Evolutionary conservation across 2,888 invertebrate species (phyloP), one percentile per base, ranked within the genome.

Genomic region (Dioctria rufipes): DNA sequence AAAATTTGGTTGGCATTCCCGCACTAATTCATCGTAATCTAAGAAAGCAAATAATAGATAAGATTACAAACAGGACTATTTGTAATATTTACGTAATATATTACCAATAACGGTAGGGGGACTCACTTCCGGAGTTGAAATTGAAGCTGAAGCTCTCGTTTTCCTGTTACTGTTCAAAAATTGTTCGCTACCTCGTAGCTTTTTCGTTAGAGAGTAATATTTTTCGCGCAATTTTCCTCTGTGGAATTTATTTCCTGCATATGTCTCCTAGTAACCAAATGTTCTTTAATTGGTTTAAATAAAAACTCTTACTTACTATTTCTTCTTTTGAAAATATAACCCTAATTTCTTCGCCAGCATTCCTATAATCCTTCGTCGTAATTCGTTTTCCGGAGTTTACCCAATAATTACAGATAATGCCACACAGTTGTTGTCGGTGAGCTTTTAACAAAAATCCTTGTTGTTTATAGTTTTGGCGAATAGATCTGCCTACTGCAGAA

Each of bases 181-280:
- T 11, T 42, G 54, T 11, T 11, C 65, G 3, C 37, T 39, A 5
- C 9, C 65, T 65, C 46, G 5, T 43, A 67, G 46, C 8, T 46
- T 67, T 67, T 43, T 67, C 39, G 11, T 67, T 67, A 67, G 5
- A 46, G 67, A 39, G 39, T n/a, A 67, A 13, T 67, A 67, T 13
- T 42, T 67, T 13, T 67, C 67, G 8, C 67, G n/a, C 13, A 67
- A 8, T n/a, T 46, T 67, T 25, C 43, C 67, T 8, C 43, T 42
- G 42, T 67, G 43, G 8, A 6, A 8, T 11, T 13, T n/a, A 43
- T 46, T 13, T 42, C 67, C 67, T n/a, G 40, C 8, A 67, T 67
- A 46, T 5, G 67, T 67, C 13, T 67, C 67, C 67, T 67, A 39
- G 39, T 65, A 11, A 13, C 25, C 5, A 46, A 67, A 43, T n/a